Percentiles rank a stretch among this genome's conserved stretches.
These are phyloP conservation scores for Apodemia zela DNA, from an alignment of 2,888 invertebrate genomes.

Conservation along the genomic window DNA sequence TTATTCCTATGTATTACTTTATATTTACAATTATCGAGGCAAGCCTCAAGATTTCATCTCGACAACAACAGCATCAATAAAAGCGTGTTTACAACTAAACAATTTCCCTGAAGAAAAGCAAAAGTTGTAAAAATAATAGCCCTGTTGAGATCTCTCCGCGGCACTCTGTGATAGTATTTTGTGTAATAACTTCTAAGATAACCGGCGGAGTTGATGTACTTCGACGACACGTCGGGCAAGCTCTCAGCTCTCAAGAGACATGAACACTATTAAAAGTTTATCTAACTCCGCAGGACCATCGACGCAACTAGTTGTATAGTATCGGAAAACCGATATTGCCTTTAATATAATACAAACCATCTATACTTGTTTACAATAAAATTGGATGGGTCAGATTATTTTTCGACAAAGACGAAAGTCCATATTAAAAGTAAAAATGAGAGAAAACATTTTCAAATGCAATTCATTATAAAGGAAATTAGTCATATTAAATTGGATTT, in stretches of 20 bases:
- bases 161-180: slow-evolving; percentile 25
- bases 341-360: slow-evolving; percentile 7
- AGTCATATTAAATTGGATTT: not conserved
- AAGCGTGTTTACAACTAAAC: slow-evolving; percentile 12
- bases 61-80: slow-evolving; percentile 6
- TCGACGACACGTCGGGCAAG: slow-evolving; percentile 32
- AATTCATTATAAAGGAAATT: not conserved
- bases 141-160: slow-evolving; percentile 25
- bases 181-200: slow-evolving; percentile 34
- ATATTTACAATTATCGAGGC: too few species aligned
- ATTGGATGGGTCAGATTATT: not conserved
- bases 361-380: not conserved
- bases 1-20: too few species aligned
- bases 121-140: slow-evolving; percentile 25
- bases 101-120: not conserved
- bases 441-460: not conserved
- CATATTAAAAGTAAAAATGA: not conserved
- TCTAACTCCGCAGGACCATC: slow-evolving; percentile 53
- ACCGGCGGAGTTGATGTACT: slow-evolving; percentile 35
- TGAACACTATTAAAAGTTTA: slow-evolving; percentile 74
- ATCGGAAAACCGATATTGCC: slow-evolving; percentile 25
- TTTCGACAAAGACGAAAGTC: not conserved
- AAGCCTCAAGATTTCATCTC: not conserved
- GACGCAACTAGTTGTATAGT: slow-evolving; percentile 57
- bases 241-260: slow-evolving; percentile 37